Conservation (phyloP, 2,888 invertebrate genomes). For the Amphimallon solstitiale region DNA sequence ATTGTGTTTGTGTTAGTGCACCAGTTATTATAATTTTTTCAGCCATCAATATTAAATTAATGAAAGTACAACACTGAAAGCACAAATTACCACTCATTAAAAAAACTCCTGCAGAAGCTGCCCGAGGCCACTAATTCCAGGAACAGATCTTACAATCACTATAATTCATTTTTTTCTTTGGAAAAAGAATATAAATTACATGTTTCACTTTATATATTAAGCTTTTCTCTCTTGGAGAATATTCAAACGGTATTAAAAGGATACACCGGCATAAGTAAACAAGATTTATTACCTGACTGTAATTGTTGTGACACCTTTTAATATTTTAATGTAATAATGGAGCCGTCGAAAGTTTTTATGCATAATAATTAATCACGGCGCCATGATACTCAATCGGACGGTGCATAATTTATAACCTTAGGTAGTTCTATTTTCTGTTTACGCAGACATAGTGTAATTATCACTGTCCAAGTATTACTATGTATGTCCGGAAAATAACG, state of each 20-base stretch:
- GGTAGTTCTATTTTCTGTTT: constrained; percentile 3
- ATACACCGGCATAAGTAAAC: not conserved
- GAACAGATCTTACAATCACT: too few relatives aligned
- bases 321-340: not conserved
- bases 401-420: constrained; percentile 11
- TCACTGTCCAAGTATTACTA: not conserved
- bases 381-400: constrained; percentile 15
- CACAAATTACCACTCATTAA: too few relatives aligned
- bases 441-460: not conserved
- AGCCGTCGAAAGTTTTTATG: constrained; percentile 20
- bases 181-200: too few relatives aligned
- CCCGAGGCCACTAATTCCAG: too few relatives aligned
- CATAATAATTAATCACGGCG: constrained; percentile 27
- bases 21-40: too few relatives aligned
- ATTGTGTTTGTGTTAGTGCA: too few relatives aligned
- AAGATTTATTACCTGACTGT: not conserved
- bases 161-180: too few relatives aligned
- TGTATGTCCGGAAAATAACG: constrained; percentile 2
- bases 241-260: not conserved
- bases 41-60: too few relatives aligned
- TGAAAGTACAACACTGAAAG: too few relatives aligned
- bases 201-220: too few relatives aligned
- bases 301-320: constrained; percentile 19
- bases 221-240: not conserved
- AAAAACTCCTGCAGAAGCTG: too few relatives aligned